Conservation (phyloP, 2,888 invertebrate genomes). For the Ditylenchus weischeri region DNA sequence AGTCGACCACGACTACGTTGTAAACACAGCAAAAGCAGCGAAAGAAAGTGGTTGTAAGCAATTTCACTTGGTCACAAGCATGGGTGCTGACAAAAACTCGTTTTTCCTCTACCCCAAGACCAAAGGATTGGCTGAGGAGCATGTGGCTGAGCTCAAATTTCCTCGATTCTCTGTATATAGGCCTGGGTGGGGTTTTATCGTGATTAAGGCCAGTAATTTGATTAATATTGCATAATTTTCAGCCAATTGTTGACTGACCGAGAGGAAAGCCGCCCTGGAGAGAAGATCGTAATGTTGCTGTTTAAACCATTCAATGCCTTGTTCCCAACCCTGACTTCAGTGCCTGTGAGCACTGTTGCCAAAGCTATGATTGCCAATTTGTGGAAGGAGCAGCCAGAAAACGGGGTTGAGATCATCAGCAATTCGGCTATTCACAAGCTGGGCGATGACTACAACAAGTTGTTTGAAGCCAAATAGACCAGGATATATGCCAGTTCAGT, state of each 20-base stretch:
- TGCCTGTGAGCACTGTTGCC: constrained; percentile 5
- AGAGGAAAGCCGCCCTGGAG: constrained; percentile 1
- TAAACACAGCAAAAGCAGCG: constrained; percentile 62
- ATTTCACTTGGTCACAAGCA: constrained; percentile 62
- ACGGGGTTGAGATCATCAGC: neutral
- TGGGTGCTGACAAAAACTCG: constrained; percentile 62
- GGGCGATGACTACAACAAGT: neutral
- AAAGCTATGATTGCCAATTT: constrained; percentile 12
- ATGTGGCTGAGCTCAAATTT: constrained; percentile 7
- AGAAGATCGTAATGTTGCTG: neutral
- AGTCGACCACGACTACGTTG: constrained; percentile 64
- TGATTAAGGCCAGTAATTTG: neutral
- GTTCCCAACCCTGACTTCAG: neutral
- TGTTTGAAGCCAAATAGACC: too few species aligned
- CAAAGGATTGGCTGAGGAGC: constrained; percentile 52
- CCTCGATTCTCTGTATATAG: neutral
- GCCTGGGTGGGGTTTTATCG: neutral
- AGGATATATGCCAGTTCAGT: too few species aligned
- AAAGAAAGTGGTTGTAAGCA: constrained; percentile 60
- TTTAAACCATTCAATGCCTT: neutral
- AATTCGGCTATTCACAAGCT: constrained; percentile 9
- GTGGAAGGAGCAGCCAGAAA: constrained; percentile 4
- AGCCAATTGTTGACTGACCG: constrained; percentile 1
- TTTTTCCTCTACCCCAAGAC: constrained; percentile 61
- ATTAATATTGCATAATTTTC: neutral